Percentiles rank a stretch among this genome's conserved stretches.
These are phyloP conservation scores for Helostoma temminkii DNA, from an alignment of 2,797 vertebrate genomes.

Conservation along the genomic window DNA sequence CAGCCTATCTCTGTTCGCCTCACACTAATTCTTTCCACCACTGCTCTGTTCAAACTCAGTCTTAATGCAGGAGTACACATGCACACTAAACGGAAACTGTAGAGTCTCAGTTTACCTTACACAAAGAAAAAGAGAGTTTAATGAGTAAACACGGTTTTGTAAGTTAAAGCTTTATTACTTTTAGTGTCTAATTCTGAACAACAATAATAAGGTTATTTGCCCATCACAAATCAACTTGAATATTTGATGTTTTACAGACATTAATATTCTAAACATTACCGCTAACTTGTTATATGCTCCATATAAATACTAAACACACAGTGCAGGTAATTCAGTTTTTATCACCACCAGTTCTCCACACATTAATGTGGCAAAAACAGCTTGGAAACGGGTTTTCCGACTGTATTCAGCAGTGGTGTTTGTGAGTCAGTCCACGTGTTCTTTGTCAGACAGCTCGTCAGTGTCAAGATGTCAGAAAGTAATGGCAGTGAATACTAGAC, in stretches of 20 bases:
- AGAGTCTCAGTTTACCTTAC: slow-evolving; percentile 12
- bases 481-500: slow-evolving; percentile 19
- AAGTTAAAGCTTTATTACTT: neutral
- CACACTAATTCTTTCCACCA: slow-evolving; percentile 68
- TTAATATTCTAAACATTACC: no score
- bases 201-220: neutral
- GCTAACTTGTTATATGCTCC: no score
- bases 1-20: slow-evolving; percentile 45
- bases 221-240: no score
- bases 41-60: slow-evolving; percentile 50
- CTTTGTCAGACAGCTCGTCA: slow-evolving; percentile 1
- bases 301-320: neutral
- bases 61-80: slow-evolving; percentile 28
- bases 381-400: neutral
- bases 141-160: neutral
- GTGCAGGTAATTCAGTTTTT: neutral
- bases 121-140: slow-evolving; percentile 16
- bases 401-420: neutral
- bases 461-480: slow-evolving; percentile 1
- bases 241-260: neutral
- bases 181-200: neutral
- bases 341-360: neutral
- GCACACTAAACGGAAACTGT: slow-evolving; percentile 12
- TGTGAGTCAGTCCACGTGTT: neutral
- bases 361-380: neutral